Evolutionary conservation across 2,113 vertebrate species (phyloP), one percentile per base, ranked within the genome.

Genomic region (Lasiurus borealis): DNA sequence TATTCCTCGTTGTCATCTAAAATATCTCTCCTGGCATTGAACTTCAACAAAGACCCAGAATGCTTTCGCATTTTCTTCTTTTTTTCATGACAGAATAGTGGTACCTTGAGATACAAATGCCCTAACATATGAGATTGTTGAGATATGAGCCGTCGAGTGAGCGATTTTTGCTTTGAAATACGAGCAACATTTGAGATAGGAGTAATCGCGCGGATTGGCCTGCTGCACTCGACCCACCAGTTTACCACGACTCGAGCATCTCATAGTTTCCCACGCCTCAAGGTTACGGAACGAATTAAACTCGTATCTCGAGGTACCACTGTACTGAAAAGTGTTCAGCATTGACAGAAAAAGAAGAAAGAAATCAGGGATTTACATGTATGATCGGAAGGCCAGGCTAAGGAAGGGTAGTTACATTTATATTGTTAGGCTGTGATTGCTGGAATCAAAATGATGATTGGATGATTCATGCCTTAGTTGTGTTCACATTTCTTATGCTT

Each of bases 381-480:
- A 68, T 95, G 31, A 44, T 72, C 27, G 40, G 14, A 59, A 68
- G 34, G 44, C 25, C 50, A 3, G 31, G 6, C 48, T 29, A 9
- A 82, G 27, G 50, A 89, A 69, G 57, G 29, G 31, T 1, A 66
- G 57, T 71, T 80, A 12, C 23, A 23, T 90, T 89, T 86, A 15
- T 68, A 1, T 87, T 54, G 3, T 72, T 31, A 68, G 12, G 3
- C 48, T 36, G 40, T 64, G 46, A 85, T 68, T 36, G 7, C 18
- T 59, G 8, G 36, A 75, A 86, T 75, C 84, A 87, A 27, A n/a
- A 69, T 0, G 1, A n/a, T 48, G 52, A 62, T 16, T 36, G 21
- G 87, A 66, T 80, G 75, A 92, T 36, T 96, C 27, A 31, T 86
- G 40, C 69, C 62, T 73, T 78, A 68, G 16, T n/a, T 82, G 25